A percentile compares a stretch with the other conserved stretches of the same genome.
Evolutionary conservation across 2,113 vertebrate species (phyloP).

Genomic region (Noturus placidus): DNA sequence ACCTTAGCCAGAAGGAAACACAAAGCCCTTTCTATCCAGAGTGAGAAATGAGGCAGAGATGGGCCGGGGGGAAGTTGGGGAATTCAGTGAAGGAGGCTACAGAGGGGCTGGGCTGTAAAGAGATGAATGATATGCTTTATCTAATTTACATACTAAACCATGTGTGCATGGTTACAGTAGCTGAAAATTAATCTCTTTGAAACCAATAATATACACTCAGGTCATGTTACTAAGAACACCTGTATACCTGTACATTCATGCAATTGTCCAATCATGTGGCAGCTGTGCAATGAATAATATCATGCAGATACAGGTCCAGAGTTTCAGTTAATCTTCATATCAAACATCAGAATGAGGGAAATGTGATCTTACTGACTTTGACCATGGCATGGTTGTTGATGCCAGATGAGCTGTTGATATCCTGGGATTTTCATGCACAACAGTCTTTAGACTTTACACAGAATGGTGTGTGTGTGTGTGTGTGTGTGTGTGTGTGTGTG

Average conservation of each 20-base stretch:
- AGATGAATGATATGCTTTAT: constrained; percentile 62
- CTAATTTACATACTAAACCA: constrained; percentile 61
- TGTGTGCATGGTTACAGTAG: neutral
- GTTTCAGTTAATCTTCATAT: neutral
- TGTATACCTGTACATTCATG: neutral
- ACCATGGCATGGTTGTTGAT: neutral
- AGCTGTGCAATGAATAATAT: neutral
- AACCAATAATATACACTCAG: neutral
- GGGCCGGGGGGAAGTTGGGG: constrained; percentile 10
- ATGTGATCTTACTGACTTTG: neutral
- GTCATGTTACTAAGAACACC: neutral
- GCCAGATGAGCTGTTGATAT: neutral
- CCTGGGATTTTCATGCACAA: neutral
- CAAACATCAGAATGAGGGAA: neutral
- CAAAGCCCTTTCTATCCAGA: constrained; percentile 25
- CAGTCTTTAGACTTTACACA: neutral
- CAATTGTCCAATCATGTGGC: neutral
- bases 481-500: too few species aligned
- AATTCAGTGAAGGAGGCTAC: neutral
- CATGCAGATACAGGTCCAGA: neutral
- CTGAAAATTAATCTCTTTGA: neutral
- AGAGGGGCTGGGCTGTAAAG: constrained; percentile 49
- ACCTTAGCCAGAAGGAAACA: constrained; percentile 57
- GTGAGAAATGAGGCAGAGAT: constrained; percentile 39
- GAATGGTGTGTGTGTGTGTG: neutral